phyloP scores from a whole-genome alignment of 2,113 vertebrate species.

The Cervus canadensis region DNA sequence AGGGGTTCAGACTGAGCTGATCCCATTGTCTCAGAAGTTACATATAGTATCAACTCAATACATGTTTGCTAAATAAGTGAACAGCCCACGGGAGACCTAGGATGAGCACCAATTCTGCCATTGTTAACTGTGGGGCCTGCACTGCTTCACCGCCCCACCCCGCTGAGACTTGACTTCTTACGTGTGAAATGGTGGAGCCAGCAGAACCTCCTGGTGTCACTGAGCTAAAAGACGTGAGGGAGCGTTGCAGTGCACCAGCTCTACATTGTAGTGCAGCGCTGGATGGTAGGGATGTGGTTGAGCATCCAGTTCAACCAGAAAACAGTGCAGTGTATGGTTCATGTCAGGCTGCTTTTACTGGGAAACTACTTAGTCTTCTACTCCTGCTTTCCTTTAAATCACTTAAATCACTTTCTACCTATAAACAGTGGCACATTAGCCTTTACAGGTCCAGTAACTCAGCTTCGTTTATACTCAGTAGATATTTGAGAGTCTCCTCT shows the following conservation, averaged over 20 bases:
- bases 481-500: not conserved
- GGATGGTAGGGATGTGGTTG: fast-evolving
- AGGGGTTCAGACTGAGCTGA: fast-evolving
- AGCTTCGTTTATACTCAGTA: fast-evolving
- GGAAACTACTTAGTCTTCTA: not conserved
- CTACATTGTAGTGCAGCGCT: not conserved
- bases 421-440: not conserved
- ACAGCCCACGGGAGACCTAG: not conserved
- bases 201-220: fast-evolving
- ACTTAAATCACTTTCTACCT: not conserved
- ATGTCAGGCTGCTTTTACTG: not conserved
- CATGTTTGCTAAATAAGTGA: not conserved
- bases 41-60: fast-evolving
- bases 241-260: fast-evolving
- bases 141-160: fast-evolving
- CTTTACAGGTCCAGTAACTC: not conserved
- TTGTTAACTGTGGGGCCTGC: fast-evolving
- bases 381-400: not conserved
- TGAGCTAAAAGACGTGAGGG: fast-evolving
- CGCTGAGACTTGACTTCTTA: not conserved
- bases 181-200: fast-evolving
- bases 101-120: not conserved
- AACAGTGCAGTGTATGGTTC: fast-evolving
- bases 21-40: not conserved
- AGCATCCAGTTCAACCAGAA: not conserved